These are phyloP conservation scores for Pachyrhynchus sulphureomaculatus DNA, from an alignment of 1,140 invertebrate species.

Conservation along the genomic window DNA sequence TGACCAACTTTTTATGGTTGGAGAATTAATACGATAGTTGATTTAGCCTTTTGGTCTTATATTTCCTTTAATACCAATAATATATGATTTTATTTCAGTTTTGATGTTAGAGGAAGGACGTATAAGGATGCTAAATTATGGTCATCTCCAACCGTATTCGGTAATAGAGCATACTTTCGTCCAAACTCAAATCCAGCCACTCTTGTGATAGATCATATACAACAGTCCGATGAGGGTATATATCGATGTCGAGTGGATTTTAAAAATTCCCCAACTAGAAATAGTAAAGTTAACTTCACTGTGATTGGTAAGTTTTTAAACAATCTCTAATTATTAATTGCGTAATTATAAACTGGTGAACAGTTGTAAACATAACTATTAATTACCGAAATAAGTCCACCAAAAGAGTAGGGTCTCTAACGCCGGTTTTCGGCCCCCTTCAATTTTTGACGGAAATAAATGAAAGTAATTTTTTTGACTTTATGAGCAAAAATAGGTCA, in stretches of 20 bases:
- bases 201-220: conserved; percentile 71
- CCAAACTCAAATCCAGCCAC: conserved; percentile 67
- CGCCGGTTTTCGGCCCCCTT: no score
- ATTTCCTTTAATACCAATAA: no score
- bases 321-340: no score
- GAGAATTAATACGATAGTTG: no score
- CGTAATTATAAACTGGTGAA: no score
- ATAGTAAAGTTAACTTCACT: conserved; percentile 82
- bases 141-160: conserved; percentile 78
- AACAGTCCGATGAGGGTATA: conserved; percentile 73
- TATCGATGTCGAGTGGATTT: conserved; percentile 88
- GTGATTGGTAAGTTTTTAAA: conserved; percentile 84
- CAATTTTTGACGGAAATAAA: no score
- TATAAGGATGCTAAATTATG: conserved; percentile 73
- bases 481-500: no score
- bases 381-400: no score
- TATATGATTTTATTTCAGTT: conserved; percentile 64
- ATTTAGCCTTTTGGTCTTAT: not conserved
- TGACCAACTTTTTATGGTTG: no score
- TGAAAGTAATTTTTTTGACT: no score
- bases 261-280: conserved; percentile 80
- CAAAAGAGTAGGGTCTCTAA: no score
- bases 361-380: no score
- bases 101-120: conserved; percentile 75
- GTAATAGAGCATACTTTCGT: conserved; percentile 72